Percentiles rank a stretch among this genome's conserved stretches.
Evolutionary conservation across 2,797 vertebrate species (phyloP).

Genomic region (Danio jaintianensis): DNA sequence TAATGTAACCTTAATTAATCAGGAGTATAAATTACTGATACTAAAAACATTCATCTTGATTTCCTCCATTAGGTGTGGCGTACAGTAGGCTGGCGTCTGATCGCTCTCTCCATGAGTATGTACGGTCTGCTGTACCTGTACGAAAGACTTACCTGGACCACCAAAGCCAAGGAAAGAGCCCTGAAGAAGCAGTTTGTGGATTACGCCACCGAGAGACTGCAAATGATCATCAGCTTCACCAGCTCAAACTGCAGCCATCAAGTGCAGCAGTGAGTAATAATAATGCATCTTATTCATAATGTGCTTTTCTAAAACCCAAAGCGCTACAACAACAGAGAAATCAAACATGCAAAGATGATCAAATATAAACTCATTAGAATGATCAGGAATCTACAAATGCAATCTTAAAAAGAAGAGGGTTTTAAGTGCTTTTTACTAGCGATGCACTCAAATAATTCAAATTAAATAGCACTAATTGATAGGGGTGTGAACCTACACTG

Average conservation of each 20-base stretch:
- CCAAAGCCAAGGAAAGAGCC: slow-evolving; percentile 89
- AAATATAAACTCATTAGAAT: too few relatives aligned
- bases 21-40: background rate
- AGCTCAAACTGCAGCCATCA: slow-evolving; percentile 97
- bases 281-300: too few relatives aligned
- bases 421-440: too few relatives aligned
- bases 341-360: too few relatives aligned
- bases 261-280: slow-evolving; percentile 97
- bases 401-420: too few relatives aligned
- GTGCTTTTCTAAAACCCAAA: too few relatives aligned
- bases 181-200: slow-evolving; percentile 97
- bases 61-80: slow-evolving; percentile 83
- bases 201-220: slow-evolving; percentile 92
- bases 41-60: background rate
- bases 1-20: background rate
- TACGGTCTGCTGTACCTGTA: slow-evolving; percentile 92
- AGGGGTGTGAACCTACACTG: too few relatives aligned
- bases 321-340: too few relatives aligned
- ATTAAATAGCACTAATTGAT: too few relatives aligned
- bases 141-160: slow-evolving; percentile 94
- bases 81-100: slow-evolving; percentile 90
- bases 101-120: slow-evolving; percentile 85
- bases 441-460: too few relatives aligned
- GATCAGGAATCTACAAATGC: too few relatives aligned
- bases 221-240: slow-evolving; percentile 93